These are phyloP conservation scores for Standfussiana lucernea DNA, from an alignment of 2,888 invertebrate species.

Conservation along the genomic window DNA sequence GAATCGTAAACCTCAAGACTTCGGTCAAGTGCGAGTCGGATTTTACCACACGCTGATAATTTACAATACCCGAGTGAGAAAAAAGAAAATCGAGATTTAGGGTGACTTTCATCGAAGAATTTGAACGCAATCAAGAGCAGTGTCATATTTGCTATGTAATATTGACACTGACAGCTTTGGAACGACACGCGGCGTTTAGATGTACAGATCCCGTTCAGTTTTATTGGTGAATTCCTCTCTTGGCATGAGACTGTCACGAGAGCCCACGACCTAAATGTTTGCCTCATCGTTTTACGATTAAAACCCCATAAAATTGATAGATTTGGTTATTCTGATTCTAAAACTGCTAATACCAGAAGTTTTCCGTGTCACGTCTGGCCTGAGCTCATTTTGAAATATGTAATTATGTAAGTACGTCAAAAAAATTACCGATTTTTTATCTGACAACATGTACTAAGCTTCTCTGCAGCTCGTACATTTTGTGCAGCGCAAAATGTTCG, in stretches of 20 bases:
- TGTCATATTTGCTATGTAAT: not conserved
- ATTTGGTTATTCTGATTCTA: not conserved
- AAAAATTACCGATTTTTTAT: not conserved
- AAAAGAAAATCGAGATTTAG: not conserved
- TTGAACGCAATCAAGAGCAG: not conserved
- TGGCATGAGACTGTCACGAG: not conserved
- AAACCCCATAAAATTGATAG: not conserved
- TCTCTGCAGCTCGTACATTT: not conserved
- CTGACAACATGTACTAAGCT: not conserved
- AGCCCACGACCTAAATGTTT: not conserved
- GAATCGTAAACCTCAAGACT: slow-evolving; percentile 70
- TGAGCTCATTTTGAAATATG: not conserved
- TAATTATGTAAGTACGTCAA: too few species aligned
- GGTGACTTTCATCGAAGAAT: not conserved
- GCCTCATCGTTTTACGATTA: not conserved
- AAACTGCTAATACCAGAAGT: not conserved
- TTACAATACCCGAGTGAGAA: not conserved
- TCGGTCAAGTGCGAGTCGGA: slow-evolving; percentile 57
- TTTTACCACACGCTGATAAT: slow-evolving; percentile 1
- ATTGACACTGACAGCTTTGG: not conserved
- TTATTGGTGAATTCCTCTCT: not conserved
- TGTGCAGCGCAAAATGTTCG: not conserved
- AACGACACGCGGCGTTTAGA: not conserved
- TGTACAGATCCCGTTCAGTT: not conserved
- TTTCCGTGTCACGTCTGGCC: not conserved